Evolutionary conservation across 2,888 invertebrate species (phyloP), one percentile per base, ranked within the genome.

Genomic region (Pediacus dermestoides): DNA sequence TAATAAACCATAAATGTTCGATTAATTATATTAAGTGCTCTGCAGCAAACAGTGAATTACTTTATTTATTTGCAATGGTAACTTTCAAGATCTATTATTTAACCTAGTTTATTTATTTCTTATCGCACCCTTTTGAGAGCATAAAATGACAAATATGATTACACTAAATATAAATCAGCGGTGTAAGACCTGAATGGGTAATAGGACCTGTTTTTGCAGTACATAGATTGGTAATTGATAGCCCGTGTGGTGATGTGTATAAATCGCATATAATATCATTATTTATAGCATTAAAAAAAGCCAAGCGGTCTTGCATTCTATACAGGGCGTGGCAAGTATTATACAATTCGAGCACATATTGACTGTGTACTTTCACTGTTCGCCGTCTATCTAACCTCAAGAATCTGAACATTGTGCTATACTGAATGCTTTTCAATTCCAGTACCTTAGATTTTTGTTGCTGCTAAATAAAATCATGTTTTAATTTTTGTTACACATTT

Each of bases 361-460:
- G 39, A 45, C 47, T 50, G 44, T 42, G 42, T 23, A 55, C 55
- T 56, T 56, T 56, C 56, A 54, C 56, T 56, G 44, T 44, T 44
- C 37, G 40, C 31, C 37, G 35, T 39, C 36, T 43, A 48, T 52
- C 44, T 44, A 25, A 35, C 30, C 15, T 35, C 33, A 38, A 36
- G 35, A 44, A 50, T 48, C 40, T 46, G 16, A 40, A 44, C 34
- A 40, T 32, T 41, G 44, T 45, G 43, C 44, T 46, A 41, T 50
- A 25, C 16, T 18, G 18, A 25, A 18, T 26, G 12, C 34, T 39
- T 30, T 21, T 16, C 15, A 34, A 39, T n/a, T n/a, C n/a, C n/a
- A n/a, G n/a, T n/a, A n/a, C n/a, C n/a, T n/a, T n/a, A n/a, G n/a
- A n/a, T n/a, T n/a, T n/a, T n/a, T n/a, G n/a, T n/a, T n/a, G n/a